These are phyloP conservation scores for Seladonia tumulorum DNA, from an alignment of 2,888 invertebrate species.

Conservation along the genomic window DNA sequence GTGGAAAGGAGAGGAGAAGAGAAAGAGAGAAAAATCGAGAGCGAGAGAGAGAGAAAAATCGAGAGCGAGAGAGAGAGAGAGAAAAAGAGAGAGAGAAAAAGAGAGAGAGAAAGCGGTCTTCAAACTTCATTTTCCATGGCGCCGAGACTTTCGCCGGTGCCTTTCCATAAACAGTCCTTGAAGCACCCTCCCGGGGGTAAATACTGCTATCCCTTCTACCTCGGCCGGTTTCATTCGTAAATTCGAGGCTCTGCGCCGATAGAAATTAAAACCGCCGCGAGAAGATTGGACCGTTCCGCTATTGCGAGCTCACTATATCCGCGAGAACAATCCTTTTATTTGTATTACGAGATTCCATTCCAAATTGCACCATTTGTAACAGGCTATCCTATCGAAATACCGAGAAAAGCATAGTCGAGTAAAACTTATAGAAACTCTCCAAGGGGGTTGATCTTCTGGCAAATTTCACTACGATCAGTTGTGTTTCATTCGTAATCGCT, in stretches of 20 bases:
- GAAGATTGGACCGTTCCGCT: neutral
- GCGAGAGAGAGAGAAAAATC: neutral
- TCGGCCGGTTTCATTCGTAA: constrained; percentile 9
- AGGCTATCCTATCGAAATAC: neutral
- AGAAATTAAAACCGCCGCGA: constrained; percentile 16
- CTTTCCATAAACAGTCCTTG: constrained; percentile 41
- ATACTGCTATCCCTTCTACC: constrained; percentile 10
- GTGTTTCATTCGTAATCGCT: too few relatives aligned
- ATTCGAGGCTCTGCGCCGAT: constrained; percentile 20
- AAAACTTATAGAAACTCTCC: neutral
- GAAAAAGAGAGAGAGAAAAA: neutral
- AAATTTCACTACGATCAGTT: neutral
- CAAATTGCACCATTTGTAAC: constrained; percentile 4
- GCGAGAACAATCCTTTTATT: neutral
- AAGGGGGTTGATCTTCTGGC: neutral
- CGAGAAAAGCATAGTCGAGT: neutral
- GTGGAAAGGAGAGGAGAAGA: neutral
- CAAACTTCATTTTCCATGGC: constrained; percentile 58
- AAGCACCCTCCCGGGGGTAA: constrained; percentile 25
- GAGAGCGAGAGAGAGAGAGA: neutral
- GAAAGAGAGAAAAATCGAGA: neutral
- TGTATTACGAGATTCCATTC: neutral
- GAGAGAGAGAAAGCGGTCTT: constrained; percentile 28
- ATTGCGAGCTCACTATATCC: neutral
- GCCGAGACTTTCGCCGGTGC: constrained; percentile 48